Conservation (phyloP, 2,113 vertebrate species). For the Amphilophus citrinellus region DNA sequence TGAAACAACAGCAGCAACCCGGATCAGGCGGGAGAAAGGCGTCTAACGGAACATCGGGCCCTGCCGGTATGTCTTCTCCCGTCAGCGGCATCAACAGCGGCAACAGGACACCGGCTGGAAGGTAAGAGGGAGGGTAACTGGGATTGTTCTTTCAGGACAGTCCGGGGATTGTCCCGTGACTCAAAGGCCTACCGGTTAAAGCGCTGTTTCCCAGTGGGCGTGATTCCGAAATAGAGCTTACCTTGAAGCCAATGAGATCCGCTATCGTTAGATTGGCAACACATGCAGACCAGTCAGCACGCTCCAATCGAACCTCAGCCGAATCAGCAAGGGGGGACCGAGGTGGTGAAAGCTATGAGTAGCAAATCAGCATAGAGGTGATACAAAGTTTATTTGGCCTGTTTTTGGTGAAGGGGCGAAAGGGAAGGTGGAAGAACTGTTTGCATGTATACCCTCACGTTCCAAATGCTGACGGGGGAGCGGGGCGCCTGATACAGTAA, state of each 20-base stretch:
- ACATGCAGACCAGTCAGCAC: slow-evolving; percentile 30
- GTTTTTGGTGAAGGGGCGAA: not conserved
- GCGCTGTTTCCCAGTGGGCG: slow-evolving; percentile 64
- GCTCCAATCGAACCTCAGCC: not conserved
- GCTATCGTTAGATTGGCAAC: slow-evolving; percentile 45
- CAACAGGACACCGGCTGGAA: slow-evolving; percentile 77
- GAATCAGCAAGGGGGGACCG: slow-evolving; percentile 35
- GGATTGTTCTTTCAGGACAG: slow-evolving; percentile 51
- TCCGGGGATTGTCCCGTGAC: slow-evolving; percentile 64
- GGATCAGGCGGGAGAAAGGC: slow-evolving; percentile 80
- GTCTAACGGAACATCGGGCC: slow-evolving; percentile 79
- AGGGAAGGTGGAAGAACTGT: not conserved
- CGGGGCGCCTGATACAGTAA: not conserved
- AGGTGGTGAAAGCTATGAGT: slow-evolving; percentile 33
- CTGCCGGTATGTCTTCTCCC: slow-evolving; percentile 75
- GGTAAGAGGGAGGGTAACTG: slow-evolving; percentile 69
- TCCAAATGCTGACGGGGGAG: not conserved
- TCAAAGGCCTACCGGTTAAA: slow-evolving; percentile 82
- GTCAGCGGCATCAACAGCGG: slow-evolving; percentile 74
- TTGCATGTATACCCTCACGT: not conserved
- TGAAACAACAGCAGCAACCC: slow-evolving; percentile 81
- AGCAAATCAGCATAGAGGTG: slow-evolving; percentile 47
- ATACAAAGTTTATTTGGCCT: slow-evolving; percentile 60
- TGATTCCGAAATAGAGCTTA: slow-evolving; percentile 24
- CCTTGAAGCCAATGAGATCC: slow-evolving; percentile 51